Conservation (phyloP, 2,797 vertebrate species). For the Cephalopachus bancanus region DNA sequence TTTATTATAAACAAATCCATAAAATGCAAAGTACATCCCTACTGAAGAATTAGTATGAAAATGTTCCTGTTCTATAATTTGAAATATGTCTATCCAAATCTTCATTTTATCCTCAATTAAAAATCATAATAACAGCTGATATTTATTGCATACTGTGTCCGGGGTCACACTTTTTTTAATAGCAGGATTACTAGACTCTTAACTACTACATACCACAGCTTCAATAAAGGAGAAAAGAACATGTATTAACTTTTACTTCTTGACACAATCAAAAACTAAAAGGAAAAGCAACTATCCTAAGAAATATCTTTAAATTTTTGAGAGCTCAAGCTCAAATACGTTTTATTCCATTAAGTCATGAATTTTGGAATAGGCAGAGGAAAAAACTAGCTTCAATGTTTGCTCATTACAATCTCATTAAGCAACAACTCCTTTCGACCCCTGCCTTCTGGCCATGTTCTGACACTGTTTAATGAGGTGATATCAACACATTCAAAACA, state of each 20-base stretch:
- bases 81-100: background rate
- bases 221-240: background rate
- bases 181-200: conserved; percentile 9
- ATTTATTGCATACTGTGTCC: background rate
- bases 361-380: background rate
- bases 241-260: background rate
- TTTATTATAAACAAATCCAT: background rate
- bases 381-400: background rate
- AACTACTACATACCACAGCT: background rate
- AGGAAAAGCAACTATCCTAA: background rate
- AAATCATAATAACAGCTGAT: background rate
- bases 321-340: conserved; percentile 33
- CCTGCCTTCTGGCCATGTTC: conserved; percentile 34
- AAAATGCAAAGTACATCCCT: background rate
- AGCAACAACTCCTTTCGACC: background rate
- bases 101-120: conserved; percentile 14
- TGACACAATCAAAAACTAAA: background rate
- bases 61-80: background rate
- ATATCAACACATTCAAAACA: conserved; percentile 54
- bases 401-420: conserved; percentile 64
- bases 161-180: conserved; percentile 42
- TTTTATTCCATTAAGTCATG: conserved; percentile 27
- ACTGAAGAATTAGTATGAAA: conserved; percentile 4
- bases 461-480: conserved; percentile 62
- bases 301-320: conserved; percentile 60